These are phyloP conservation scores for Rhabdomys dilectus DNA, from an alignment of 2,113 vertebrate species.

Conservation along the genomic window DNA sequence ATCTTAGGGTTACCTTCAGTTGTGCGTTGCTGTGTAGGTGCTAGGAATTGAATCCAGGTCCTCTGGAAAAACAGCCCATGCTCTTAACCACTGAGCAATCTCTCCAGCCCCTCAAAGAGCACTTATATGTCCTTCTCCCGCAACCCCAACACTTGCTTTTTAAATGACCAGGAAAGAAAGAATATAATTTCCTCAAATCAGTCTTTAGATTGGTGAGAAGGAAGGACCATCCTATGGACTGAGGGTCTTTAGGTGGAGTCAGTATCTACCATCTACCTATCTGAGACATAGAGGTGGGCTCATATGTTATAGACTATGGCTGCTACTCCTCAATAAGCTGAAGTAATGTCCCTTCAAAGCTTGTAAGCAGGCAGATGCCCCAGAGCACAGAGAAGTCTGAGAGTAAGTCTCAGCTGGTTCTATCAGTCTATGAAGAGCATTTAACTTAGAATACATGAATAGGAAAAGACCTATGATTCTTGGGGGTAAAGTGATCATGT, in stretches of 20 bases:
- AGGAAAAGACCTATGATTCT: no score
- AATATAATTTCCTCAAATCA: neutral
- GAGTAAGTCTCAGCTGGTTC: neutral
- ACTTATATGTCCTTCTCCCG: neutral
- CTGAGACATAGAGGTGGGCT: neutral
- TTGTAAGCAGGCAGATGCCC: neutral
- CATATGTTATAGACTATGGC: neutral
- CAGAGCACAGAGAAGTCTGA: neutral
- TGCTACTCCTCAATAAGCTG: neutral
- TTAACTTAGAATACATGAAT: neutral
- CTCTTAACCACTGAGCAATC: neutral
- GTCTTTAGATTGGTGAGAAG: neutral
- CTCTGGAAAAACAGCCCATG: neutral
- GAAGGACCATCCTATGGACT: neutral
- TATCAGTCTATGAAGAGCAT: neutral
- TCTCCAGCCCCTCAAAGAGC: neutral
- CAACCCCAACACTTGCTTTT: neutral
- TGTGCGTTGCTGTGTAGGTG: neutral
- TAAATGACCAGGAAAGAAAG: neutral
- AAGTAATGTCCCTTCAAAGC: neutral
- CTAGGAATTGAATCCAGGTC: neutral
- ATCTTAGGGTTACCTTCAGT: neutral
- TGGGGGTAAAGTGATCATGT: neutral
- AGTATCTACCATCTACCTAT: neutral
- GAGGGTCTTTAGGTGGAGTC: neutral